Evolutionary conservation across 92 coral and sea anemone genomes (phyloP), one percentile per base, ranked within the genome.

Genomic region (Desmophyllum pertusum): DNA sequence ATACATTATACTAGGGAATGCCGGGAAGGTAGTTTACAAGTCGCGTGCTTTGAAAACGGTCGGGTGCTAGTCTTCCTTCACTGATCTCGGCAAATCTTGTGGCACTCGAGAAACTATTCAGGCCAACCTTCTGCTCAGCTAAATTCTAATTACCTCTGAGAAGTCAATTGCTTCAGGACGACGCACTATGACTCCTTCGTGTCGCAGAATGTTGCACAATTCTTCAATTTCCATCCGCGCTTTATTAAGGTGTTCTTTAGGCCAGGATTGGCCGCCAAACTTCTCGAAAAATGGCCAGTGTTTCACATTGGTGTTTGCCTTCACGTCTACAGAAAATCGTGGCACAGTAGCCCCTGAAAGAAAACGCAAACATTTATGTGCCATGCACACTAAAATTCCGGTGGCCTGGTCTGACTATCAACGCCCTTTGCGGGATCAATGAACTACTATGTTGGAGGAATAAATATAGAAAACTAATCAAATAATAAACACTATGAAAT

Each of bases 111-210:
- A n/a, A n/a, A n/a, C n/a, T n/a, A n/a, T n/a, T n/a, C n/a, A n/a
- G n/a, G n/a, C n/a, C n/a, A n/a, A n/a, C n/a, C n/a, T n/a, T n/a
- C n/a, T n/a, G n/a, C n/a, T n/a, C n/a, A n/a, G n/a, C n/a, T n/a
- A n/a, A 30, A 30, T 27, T 9, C 7, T 38, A 9, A 36, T 59
- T 83, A 90, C 95, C 98, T 94, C 53, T 21, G 88, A 50, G 88
- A 92, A 93, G 87, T 94, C 88, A 14, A 94, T 57, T 29, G 83
- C 70, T 33, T 88, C 90, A 15, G 98, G 98, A 19, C 95, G 93
- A 13, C 95, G 93, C 4, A 94, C 98, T 59, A 27, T 76, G 19
- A 92, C 93, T 50, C 98, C 98, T 51, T 94, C 98, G 41, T 90
- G 95, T 53, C 73, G 81, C 67, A 94, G 81, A 59, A 94, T 86